These are phyloP conservation scores for Ondatra zibethicus DNA, from an alignment of 2,113 vertebrate species.

Conservation along the genomic window DNA sequence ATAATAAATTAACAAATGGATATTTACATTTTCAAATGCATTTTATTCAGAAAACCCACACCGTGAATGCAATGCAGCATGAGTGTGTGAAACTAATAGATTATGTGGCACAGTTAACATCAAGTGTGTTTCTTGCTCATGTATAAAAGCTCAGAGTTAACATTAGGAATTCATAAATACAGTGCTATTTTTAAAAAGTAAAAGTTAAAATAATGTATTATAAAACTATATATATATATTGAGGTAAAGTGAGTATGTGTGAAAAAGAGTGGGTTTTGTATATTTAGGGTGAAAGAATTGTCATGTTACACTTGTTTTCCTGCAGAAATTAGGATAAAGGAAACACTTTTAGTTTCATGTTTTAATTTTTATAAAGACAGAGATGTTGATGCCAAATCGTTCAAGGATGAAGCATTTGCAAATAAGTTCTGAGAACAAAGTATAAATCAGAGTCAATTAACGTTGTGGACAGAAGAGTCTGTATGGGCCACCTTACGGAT, in stretches of 20 bases:
- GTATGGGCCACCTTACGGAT: background rate
- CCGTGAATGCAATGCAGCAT: background rate
- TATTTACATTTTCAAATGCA: background rate
- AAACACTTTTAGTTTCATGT: background rate
- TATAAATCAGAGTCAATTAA: background rate
- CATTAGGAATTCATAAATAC: background rate
- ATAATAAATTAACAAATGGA: background rate
- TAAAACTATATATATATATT: background rate
- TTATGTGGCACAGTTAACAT: background rate
- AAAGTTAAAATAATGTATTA: background rate
- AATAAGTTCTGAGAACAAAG: background rate
- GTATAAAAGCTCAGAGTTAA: background rate
- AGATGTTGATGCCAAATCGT: background rate
- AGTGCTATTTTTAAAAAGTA: background rate
- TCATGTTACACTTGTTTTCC: background rate
- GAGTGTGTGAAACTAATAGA: background rate
- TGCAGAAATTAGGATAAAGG: background rate
- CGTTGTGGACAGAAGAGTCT: background rate
- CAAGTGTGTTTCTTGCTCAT: background rate
- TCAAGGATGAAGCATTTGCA: background rate
- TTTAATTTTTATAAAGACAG: background rate
- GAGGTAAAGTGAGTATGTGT: background rate
- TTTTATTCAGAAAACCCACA: conserved; percentile 6
- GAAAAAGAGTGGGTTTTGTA: background rate
- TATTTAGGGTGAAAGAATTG: background rate